These are phyloP conservation scores for Picus viridis DNA, from an alignment of 2,797 vertebrate species.

Conservation along the genomic window DNA sequence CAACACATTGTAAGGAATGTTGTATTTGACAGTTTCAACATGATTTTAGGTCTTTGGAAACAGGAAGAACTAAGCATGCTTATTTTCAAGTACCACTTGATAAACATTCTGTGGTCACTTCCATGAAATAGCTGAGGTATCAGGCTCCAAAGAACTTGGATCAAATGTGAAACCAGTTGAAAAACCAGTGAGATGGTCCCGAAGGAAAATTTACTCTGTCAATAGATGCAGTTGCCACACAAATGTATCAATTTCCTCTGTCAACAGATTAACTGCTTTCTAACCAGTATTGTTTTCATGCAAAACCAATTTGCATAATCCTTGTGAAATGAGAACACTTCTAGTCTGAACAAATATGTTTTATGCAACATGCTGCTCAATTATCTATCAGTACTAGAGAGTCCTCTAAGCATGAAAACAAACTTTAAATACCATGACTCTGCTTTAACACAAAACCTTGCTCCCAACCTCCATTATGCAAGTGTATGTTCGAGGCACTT, in stretches of 20 bases:
- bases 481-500: fast-evolving
- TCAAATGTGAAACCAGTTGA: constrained; percentile 29
- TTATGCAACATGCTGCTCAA: background rate
- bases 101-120: constrained; percentile 26
- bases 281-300: background rate
- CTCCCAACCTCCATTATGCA: background rate
- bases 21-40: constrained; percentile 8
- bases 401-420: background rate
- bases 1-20: background rate
- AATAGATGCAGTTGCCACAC: background rate
- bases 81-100: constrained; percentile 27
- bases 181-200: constrained; percentile 16
- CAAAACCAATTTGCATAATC: background rate
- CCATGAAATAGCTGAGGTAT: background rate
- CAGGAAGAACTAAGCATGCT: background rate
- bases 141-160: constrained; percentile 20
- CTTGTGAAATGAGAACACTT: background rate
- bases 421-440: background rate
- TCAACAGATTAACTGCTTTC: background rate
- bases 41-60: background rate
- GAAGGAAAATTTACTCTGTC: constrained; percentile 11
- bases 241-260: background rate
- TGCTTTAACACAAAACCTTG: background rate
- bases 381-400: background rate
- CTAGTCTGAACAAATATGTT: background rate